These are phyloP conservation scores for Arctopsyche grandis DNA, from an alignment of 1,140 invertebrate species.

Conservation along the genomic window DNA sequence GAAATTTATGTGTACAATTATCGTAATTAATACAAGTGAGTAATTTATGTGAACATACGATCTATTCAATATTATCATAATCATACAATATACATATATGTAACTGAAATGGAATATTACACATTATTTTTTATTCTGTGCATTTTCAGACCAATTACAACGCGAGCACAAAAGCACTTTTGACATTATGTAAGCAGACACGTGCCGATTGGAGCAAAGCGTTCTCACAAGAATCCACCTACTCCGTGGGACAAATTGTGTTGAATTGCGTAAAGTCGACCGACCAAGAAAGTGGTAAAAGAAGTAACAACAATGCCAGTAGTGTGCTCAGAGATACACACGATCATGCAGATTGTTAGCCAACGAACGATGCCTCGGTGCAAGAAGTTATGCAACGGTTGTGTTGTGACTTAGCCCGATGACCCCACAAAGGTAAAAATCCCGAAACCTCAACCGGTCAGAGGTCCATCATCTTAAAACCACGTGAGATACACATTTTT, in stretches of 20 bases:
- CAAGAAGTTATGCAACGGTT: neutral
- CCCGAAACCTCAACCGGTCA: neutral
- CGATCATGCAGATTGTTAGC: constrained; percentile 37
- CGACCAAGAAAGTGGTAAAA: neutral
- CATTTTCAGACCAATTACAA: too few species aligned
- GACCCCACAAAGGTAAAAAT: constrained; percentile 32
- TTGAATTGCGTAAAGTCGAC: neutral
- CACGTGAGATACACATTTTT: constrained; percentile 22
- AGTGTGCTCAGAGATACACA: too few species aligned
- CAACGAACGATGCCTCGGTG: constrained; percentile 29
- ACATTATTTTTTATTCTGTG: too few species aligned
- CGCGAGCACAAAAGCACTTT: too few species aligned
- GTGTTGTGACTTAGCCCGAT: constrained; percentile 36
- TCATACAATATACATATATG: too few species aligned
- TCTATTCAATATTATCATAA: too few species aligned
- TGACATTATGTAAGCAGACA: too few species aligned
- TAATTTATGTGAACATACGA: too few species aligned
- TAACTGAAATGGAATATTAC: too few species aligned
- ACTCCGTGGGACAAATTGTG: neutral
- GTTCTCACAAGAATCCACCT: neutral
- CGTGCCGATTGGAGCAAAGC: neutral
- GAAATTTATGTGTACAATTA: too few species aligned
- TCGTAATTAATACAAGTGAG: too few species aligned
- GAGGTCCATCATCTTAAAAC: neutral
- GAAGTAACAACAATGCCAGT: neutral